Evolutionary conservation across 2,888 invertebrate species (phyloP), one percentile per base, ranked within the genome.

Genomic region (Rhagophthalmus giganteus): DNA sequence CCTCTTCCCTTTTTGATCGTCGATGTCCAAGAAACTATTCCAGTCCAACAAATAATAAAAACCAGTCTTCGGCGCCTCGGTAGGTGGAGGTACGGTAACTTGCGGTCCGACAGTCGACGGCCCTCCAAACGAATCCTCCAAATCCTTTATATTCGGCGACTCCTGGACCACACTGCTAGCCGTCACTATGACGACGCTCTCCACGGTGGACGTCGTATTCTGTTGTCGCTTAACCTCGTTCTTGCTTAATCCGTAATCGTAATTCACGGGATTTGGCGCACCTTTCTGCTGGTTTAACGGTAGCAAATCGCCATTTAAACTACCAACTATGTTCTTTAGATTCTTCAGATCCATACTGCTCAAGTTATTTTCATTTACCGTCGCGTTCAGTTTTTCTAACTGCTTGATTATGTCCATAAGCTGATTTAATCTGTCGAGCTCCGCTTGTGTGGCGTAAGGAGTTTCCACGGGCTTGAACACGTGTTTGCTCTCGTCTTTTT

Each of bases 41-140:
- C 90, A 90, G 68, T 92, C 92, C 4, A 90, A 78, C 66, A 91
- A 80, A 76, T 90, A 91, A 68, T 91, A 92, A 59, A 91, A 85
- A 0, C 91, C 92, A 51, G 86, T 90, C 62, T 82, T 84, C 60
- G 80, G 81, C 26, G 83, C 84, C 9, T 34, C 15, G 0, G 86
- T 81, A 2, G 47, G 47, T 13, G 46, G 38, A 11, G 51, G 47
- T 2, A 88, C 85, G 9, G 79, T 78, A 0, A 83, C 81, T 8
- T 79, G 78, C 27, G 76, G 69, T 26, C 73, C 76, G 4, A 80
- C 78, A 0, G 79, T 78, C 55, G 73, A 71, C 1, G 84, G 80
- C 12, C 86, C 87, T 20, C 87, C 88, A 64, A 91, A 90, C 0
- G 90, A 90, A 58, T 85, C 88, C 67, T 86, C 89, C 39, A 90